phyloP scores from a whole-genome alignment of 2,113 vertebrate species.

The Gobio gobio region DNA sequence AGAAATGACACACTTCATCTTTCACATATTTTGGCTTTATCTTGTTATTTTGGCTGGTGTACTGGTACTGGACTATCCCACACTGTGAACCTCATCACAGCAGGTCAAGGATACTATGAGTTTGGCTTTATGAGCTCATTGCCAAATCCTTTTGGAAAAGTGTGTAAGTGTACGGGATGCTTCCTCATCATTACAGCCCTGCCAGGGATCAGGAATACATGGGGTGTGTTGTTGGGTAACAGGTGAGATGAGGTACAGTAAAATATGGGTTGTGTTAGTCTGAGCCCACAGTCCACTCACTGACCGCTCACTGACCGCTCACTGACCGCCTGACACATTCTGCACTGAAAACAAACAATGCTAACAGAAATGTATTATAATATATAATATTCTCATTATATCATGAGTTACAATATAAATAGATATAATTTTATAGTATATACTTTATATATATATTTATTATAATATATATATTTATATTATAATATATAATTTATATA shows the following conservation, averaged over 20 bases:
- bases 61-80: not conserved
- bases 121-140: not conserved
- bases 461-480: no score
- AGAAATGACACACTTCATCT: not conserved
- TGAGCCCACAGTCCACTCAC: not conserved
- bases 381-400: no score
- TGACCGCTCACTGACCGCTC: not conserved
- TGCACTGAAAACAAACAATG: not conserved
- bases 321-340: not conserved
- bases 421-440: no score
- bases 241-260: not conserved
- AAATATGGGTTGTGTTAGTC: not conserved
- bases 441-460: no score
- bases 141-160: not conserved
- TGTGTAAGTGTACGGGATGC: not conserved
- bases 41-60: not conserved
- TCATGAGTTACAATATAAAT: no score
- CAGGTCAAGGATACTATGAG: not conserved
- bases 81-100: not conserved
- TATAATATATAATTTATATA: no score
- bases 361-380: not conserved
- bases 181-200: conserved; percentile 53
- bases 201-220: conserved; percentile 37
- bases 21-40: not conserved
- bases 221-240: conserved; percentile 1